These are phyloP conservation scores for Vesta saturnalis DNA, from an alignment of 2,888 invertebrate genomes.

Conservation along the genomic window DNA sequence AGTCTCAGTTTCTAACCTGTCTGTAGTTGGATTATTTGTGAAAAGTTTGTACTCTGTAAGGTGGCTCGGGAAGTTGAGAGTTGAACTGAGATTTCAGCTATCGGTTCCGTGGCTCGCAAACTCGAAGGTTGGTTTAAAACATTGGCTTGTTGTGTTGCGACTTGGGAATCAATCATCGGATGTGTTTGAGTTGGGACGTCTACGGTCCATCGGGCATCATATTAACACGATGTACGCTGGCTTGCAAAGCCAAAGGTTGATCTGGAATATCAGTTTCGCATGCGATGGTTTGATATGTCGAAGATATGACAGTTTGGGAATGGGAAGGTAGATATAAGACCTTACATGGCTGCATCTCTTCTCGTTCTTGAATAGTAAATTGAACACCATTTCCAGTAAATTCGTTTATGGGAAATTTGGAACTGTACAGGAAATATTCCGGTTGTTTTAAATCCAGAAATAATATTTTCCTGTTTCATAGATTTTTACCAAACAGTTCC, in stretches of 20 bases:
- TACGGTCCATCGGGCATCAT: too few relatives aligned
- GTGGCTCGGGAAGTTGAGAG: too few relatives aligned
- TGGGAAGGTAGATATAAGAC: background rate
- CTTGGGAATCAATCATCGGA: too few relatives aligned
- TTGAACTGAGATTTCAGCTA: too few relatives aligned
- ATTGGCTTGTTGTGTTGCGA: too few relatives aligned
- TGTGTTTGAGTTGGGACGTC: too few relatives aligned
- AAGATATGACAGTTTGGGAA: background rate
- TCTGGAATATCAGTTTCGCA: background rate
- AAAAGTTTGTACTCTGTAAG: too few relatives aligned
- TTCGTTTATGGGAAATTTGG: background rate
- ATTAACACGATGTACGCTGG: too few relatives aligned
- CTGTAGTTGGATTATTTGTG: too few relatives aligned
- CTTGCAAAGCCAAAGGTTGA: background rate
- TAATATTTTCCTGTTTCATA: background rate
- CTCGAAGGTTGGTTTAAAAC: too few relatives aligned
- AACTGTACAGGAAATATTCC: background rate
- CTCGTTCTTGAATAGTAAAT: background rate
- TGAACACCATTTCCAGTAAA: background rate
- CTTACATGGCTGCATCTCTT: background rate
- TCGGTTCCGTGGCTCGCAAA: too few relatives aligned
- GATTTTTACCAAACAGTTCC: background rate
- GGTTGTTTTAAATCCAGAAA: background rate
- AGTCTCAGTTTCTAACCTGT: too few relatives aligned
- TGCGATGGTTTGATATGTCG: background rate